Base-by-base conservation (phyloP, 2,113 vertebrate genomes). In the Rynchops niger region DNA sequence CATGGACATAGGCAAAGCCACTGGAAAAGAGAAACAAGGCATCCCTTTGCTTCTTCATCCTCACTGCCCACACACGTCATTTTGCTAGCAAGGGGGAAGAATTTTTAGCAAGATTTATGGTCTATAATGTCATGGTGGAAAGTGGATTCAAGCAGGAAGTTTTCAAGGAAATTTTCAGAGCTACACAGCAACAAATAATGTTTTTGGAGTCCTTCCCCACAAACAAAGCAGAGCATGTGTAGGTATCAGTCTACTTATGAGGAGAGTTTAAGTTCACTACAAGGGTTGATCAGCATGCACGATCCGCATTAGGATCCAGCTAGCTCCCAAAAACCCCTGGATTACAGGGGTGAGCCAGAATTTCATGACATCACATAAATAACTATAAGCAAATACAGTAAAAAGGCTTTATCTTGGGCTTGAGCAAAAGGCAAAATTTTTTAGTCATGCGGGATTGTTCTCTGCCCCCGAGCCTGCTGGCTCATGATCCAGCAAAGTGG, bases 341-440 rank as follows among this genome's bases (percentile, higher is more conserved):
- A 7, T 52, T 81, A 78, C 38, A 84, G 11, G 16, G 6, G 4
- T 25, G 40, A 93, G 43, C 16, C 38, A 74, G 43, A 77, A 91
- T 56, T 91, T 65, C 5, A 34, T 32, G 52, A 62, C 34, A 89
- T 19, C 56, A 70, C 32, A 34, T 26, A 59, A 78, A 92, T 25
- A 71, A 86, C 67, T 49, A 56, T 2, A 80, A 78, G 27, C 4
- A 93, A 87, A 62, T 34, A 49, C 8, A 74, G 29, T 19, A 52
- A 83, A 86, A 93, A 77, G 5, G 2, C 30, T 95, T 95, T 96
- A 95, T 94, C 90, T 94, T 62, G 15, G 30, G 5, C 32, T 76
- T 81, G 29, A 91, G 53, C 18, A 80, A 88, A 93, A 90, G 69
- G 14, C 1, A 2, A 63, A 34, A 45, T 43, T 82, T 80, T 77